These are phyloP conservation scores for Anthonomus grandis DNA, from an alignment of 1,140 invertebrate genomes.

Conservation along the genomic window DNA sequence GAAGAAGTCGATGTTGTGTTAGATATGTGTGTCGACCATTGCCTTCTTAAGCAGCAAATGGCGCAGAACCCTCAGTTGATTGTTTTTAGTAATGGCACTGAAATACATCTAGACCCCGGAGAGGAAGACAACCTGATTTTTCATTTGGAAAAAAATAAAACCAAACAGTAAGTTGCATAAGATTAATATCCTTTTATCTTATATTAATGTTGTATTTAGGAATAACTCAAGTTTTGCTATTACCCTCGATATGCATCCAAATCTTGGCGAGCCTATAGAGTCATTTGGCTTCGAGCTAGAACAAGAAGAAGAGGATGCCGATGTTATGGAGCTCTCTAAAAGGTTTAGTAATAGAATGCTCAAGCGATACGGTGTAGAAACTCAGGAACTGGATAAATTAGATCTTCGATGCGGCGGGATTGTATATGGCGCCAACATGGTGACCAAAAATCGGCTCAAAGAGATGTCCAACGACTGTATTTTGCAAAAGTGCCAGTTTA, in stretches of 20 bases:
- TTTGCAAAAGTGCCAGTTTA: conserved; percentile 66
- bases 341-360: conserved; percentile 62
- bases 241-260: conserved; percentile 64
- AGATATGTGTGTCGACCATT: conserved; percentile 67
- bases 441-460: conserved; percentile 53
- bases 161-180: conserved; percentile 27
- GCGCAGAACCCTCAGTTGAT: conserved; percentile 12
- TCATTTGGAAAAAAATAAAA: conserved; percentile 52
- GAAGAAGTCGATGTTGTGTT: conserved; percentile 68
- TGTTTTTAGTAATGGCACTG: conserved; percentile 15
- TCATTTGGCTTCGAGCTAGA: conserved; percentile 69
- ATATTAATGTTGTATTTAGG: not conserved
- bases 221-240: conserved; percentile 1
- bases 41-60: conserved; percentile 50
- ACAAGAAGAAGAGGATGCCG: conserved; percentile 60
- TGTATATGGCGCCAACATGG: conserved; percentile 58
- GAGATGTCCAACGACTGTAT: conserved; percentile 55
- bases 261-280: conserved; percentile 65
- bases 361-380: conserved; percentile 61
- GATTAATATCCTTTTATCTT: conserved; percentile 1
- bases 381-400: conserved; percentile 64
- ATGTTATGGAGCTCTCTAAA: conserved; percentile 63
- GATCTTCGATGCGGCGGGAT: conserved; percentile 69
- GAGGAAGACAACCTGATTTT: conserved; percentile 55
- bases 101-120: conserved; percentile 37